Evolutionary conservation across 2,797 vertebrate genomes (phyloP).

Genomic region (Helarctos malayanus): DNA sequence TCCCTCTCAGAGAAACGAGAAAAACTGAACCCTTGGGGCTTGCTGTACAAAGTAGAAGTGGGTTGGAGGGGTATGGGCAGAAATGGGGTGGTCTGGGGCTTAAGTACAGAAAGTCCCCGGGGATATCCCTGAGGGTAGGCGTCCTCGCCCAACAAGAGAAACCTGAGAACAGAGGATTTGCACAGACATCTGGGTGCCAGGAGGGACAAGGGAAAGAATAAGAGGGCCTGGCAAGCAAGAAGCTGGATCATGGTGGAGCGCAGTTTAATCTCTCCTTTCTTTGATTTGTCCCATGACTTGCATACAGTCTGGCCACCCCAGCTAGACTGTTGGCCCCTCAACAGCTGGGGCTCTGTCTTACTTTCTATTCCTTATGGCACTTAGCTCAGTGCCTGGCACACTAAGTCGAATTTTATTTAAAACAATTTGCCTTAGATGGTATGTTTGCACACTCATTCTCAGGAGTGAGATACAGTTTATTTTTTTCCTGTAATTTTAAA

Average conservation of each 20-base stretch:
- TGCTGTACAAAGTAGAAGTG: not conserved
- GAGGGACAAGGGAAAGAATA: not conserved
- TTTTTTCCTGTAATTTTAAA: not conserved
- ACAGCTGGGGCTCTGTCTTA: not conserved
- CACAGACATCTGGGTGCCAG: not conserved
- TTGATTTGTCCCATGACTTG: not conserved
- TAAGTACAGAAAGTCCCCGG: not conserved
- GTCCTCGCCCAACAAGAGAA: not conserved
- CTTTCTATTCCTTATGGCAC: not conserved
- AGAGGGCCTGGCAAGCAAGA: not conserved
- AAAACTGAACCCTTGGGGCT: not conserved
- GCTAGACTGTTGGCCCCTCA: rapidly evolving
- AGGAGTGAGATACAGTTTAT: not conserved
- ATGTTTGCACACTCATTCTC: not conserved
- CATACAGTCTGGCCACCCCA: not conserved
- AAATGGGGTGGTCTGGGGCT: not conserved
- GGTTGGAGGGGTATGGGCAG: not conserved
- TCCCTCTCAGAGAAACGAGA: not conserved
- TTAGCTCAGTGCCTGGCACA: not conserved
- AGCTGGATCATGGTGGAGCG: not conserved
- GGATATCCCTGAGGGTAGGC: not conserved
- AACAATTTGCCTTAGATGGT: not conserved
- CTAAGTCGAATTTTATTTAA: conserved; percentile 23
- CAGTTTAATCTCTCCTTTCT: not conserved
- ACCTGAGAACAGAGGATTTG: not conserved